Percentiles rank a stretch among this genome's conserved stretches.
Conservation (phyloP, 2,888 invertebrate species). For the Lycaena phlaeas region DNA sequence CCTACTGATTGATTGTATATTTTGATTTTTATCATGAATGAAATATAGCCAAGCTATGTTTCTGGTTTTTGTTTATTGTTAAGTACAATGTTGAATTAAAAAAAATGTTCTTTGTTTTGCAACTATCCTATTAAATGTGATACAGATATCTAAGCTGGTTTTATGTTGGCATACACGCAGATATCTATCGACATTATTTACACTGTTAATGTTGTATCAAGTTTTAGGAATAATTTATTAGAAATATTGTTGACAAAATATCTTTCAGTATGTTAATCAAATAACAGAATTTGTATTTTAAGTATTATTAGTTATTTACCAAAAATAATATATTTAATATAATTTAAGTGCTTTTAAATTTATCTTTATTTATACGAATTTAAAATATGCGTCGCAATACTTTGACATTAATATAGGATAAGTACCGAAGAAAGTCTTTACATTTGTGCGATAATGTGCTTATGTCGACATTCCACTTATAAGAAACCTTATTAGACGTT, state of each 20-base stretch:
- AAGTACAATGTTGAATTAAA: too few species aligned
- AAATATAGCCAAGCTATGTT: too few species aligned
- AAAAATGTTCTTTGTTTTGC: background rate
- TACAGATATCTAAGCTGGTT: too few species aligned
- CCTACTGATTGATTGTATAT: too few species aligned
- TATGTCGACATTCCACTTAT: background rate
- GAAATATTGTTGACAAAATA: background rate
- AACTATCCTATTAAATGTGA: constrained; percentile 4
- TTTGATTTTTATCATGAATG: too few species aligned
- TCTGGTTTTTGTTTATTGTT: too few species aligned
- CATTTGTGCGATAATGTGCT: background rate
- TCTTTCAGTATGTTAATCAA: background rate
- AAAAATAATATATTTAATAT: background rate
- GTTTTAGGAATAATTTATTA: background rate
- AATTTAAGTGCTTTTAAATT: background rate
- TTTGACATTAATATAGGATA: too few species aligned
- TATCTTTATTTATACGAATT: constrained; percentile 1
- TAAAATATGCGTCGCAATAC: background rate
- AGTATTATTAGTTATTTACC: constrained; percentile 5
- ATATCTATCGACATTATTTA: constrained; percentile 1
- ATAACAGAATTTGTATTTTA: background rate
- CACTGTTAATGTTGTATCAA: background rate
- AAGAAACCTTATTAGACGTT: too few species aligned
- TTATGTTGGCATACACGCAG: background rate
- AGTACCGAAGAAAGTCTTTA: background rate